Evolutionary conservation across 2,113 vertebrate genomes (phyloP).

Genomic region (Brachypteracias leptosomus): DNA sequence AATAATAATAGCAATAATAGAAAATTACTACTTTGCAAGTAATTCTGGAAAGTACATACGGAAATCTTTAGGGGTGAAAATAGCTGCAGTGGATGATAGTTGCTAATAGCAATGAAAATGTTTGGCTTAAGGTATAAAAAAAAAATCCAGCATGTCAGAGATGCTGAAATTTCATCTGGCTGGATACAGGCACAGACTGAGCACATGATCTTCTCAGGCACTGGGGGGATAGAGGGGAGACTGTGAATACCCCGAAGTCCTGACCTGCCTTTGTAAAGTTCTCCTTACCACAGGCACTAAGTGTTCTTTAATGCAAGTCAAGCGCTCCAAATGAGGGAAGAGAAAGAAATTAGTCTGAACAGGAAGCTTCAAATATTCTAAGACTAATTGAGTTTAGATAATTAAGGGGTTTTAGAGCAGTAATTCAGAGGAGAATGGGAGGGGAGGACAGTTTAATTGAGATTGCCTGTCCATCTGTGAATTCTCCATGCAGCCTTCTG

Average conservation of each 20-base stretch:
- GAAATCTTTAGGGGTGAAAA: slow-evolving; percentile 52
- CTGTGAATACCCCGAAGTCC: background rate
- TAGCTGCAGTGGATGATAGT: slow-evolving; percentile 36
- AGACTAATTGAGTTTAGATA: slow-evolving; percentile 61
- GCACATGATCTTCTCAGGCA: background rate
- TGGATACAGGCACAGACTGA: background rate
- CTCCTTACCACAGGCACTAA: slow-evolving; percentile 26
- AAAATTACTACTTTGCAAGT: slow-evolving; percentile 40
- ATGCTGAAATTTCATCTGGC: slow-evolving; percentile 21
- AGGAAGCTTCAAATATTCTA: slow-evolving; percentile 56
- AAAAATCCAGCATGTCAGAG: background rate
- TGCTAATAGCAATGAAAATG: slow-evolving; percentile 48
- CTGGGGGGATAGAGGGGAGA: background rate
- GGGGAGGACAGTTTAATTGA: slow-evolving; percentile 51
- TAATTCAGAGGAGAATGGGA: slow-evolving; percentile 47
- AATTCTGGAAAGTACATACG: slow-evolving; percentile 34
- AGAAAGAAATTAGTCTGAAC: slow-evolving; percentile 33
- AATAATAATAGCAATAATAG: slow-evolving; percentile 41
- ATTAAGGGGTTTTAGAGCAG: slow-evolving; percentile 39
- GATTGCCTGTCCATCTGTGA: slow-evolving; percentile 47
- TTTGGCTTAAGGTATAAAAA: slow-evolving; percentile 29
- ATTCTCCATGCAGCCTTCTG: slow-evolving; percentile 33
- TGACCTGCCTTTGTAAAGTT: slow-evolving; percentile 32
- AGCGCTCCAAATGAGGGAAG: slow-evolving; percentile 38
- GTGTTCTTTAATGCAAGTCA: slow-evolving; percentile 31